These are phyloP conservation scores for Lophochroa leadbeateri DNA, from an alignment of 2,113 vertebrate species.

Conservation along the genomic window DNA sequence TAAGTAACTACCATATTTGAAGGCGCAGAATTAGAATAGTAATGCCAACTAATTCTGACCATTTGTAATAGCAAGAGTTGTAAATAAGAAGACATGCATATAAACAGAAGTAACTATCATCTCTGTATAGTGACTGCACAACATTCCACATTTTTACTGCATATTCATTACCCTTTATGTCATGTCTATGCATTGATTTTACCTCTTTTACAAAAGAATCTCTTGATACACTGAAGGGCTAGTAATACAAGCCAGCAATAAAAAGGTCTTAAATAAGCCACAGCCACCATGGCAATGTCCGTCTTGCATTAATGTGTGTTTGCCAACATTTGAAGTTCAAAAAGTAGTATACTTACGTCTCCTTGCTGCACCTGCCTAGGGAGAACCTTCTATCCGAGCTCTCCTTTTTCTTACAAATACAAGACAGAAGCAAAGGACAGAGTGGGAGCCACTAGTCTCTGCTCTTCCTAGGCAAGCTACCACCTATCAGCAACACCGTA, in stretches of 20 bases:
- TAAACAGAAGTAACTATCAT: neutral
- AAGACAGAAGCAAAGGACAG: neutral
- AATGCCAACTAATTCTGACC: neutral
- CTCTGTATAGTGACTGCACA: neutral
- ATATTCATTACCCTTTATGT: neutral
- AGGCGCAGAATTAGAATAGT: neutral
- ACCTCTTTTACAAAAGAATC: neutral
- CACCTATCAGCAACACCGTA: neutral
- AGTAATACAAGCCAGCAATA: neutral
- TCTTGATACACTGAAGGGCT: neutral
- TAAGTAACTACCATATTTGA: neutral
- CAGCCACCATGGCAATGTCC: neutral
- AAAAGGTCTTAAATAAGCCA: neutral
- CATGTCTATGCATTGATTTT: neutral
- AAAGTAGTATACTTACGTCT: neutral
- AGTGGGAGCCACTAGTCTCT: neutral
- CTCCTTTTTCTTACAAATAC: neutral
- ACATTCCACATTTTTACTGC: neutral
- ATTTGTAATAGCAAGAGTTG: neutral
- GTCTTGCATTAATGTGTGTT: neutral
- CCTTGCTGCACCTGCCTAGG: neutral
- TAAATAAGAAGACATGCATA: neutral
- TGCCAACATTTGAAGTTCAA: neutral
- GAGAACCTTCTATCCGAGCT: neutral
- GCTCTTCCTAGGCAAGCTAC: neutral